phyloP scores from a whole-genome alignment of 2,797 vertebrate genomes.

The Thamnophis elegans region DNA sequence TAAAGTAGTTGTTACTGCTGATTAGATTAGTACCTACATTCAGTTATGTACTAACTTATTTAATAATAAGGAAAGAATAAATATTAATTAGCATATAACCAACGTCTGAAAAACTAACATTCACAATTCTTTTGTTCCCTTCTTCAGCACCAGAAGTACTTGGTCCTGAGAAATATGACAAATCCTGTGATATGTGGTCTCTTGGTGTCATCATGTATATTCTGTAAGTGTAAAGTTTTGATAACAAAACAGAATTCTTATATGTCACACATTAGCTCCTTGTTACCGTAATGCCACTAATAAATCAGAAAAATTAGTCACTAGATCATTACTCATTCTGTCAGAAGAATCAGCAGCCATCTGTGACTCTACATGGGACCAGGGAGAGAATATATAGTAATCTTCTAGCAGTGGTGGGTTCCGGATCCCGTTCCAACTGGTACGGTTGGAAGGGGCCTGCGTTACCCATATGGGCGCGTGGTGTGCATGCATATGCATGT shows the following conservation, averaged over 20 bases:
- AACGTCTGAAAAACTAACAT: not conserved
- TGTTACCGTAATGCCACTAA: not conserved
- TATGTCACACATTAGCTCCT: not conserved
- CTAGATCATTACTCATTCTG: not conserved
- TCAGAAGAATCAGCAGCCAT: not conserved
- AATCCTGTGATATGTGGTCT: slow-evolving; percentile 99
- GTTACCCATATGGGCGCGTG: too few species aligned
- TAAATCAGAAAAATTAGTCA: not conserved
- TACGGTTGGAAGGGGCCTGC: too few species aligned
- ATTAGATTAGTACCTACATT: not conserved
- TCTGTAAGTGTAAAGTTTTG: slow-evolving; percentile 82
- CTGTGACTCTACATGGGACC: not conserved
- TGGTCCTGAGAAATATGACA: slow-evolving; percentile 98
- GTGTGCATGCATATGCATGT: too few species aligned
- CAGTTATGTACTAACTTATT: not conserved
- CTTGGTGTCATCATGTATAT: slow-evolving; percentile 98
- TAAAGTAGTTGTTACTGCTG: not conserved
- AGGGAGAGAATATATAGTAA: not conserved
- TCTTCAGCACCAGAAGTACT: slow-evolving; percentile 92
- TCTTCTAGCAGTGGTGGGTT: not conserved
- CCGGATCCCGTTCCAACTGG: too few species aligned
- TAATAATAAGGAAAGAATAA: not conserved
- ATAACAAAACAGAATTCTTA: slow-evolving; percentile 2
- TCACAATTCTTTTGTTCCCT: slow-evolving; percentile 29
- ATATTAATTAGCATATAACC: not conserved